phyloP scores from a whole-genome alignment of 1,140 invertebrate species.

The Protaetia brevitarsis region DNA sequence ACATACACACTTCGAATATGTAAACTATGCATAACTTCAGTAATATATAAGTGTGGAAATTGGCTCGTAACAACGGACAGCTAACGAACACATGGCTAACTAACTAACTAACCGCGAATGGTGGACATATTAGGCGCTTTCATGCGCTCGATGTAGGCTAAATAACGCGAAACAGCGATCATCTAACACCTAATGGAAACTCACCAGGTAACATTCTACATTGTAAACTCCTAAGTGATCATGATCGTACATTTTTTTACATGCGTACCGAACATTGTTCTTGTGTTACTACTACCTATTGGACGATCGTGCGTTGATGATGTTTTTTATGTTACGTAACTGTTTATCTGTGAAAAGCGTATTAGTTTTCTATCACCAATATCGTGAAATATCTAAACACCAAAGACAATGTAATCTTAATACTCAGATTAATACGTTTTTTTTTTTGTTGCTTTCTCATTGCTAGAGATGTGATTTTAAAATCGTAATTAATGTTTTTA shows the following conservation, averaged over 20 bases:
- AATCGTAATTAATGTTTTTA: too few species aligned
- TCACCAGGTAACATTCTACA: slow-evolving; percentile 22
- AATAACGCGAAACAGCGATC: neutral
- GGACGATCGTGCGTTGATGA: neutral
- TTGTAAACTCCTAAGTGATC: slow-evolving; percentile 5
- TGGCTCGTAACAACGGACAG: too few species aligned
- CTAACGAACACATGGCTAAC: neutral
- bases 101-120: neutral
- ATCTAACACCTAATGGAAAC: slow-evolving; percentile 11
- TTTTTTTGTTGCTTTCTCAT: too few species aligned
- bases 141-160: neutral
- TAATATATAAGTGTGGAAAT: too few species aligned
- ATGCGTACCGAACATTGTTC: neutral
- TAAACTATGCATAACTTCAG: too few species aligned
- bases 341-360: neutral
- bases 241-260: slow-evolving; percentile 20
- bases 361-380: neutral
- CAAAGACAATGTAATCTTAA: slow-evolving; percentile 8
- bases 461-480: too few species aligned
- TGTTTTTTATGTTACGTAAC: neutral
- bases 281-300: neutral
- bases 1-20: too few species aligned
- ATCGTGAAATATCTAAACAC: neutral
- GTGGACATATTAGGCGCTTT: slow-evolving; percentile 1
- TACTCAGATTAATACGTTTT: slow-evolving; percentile 2